Percentiles rank a stretch among this genome's conserved stretches.
These are phyloP conservation scores for Mnemiopsis leidyi DNA, from an alignment of 37 sponge, comb jelly and placozoan genomes.

Conservation along the genomic window DNA sequence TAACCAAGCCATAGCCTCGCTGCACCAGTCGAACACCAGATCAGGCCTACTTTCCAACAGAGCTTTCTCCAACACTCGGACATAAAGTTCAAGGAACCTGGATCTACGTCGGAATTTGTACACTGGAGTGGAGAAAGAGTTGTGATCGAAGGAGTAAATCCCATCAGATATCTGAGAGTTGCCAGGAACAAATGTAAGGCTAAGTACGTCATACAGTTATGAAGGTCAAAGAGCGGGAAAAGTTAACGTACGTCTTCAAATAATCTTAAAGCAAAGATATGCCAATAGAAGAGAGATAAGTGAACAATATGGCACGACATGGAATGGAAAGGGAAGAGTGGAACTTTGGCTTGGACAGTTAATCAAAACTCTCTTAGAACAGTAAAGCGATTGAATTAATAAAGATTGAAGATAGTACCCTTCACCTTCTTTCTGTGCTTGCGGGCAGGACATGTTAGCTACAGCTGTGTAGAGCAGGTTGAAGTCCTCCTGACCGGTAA, in stretches of 20 bases:
- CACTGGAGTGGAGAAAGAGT: conserved; percentile 73
- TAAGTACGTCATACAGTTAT: no score
- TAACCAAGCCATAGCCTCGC: conserved; percentile 80
- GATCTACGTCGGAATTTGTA: conserved; percentile 82
- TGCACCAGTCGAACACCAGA: conserved; percentile 72
- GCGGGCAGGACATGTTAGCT: conserved; percentile 59
- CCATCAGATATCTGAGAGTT: neutral
- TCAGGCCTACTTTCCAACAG: conserved; percentile 71
- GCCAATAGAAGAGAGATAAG: no score
- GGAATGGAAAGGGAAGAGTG: no score
- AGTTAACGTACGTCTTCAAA: neutral
- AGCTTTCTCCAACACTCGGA: conserved; percentile 72
- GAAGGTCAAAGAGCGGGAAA: neutral
- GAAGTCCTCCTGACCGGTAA: conserved; percentile 86
- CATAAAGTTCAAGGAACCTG: conserved; percentile 83
- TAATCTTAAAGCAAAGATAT: no score
- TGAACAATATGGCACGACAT: no score
- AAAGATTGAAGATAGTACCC: no score
- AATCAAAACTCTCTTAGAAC: no score
- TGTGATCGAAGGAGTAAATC: no score
- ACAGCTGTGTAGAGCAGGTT: conserved; percentile 75
- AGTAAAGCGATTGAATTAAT: no score
- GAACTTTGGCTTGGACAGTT: no score
- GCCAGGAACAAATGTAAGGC: neutral
- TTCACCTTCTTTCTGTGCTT: conserved; percentile 86